phyloP scores from a whole-genome alignment of 2,113 vertebrate genomes.

The Stomatorhinus ivindoensis region DNA sequence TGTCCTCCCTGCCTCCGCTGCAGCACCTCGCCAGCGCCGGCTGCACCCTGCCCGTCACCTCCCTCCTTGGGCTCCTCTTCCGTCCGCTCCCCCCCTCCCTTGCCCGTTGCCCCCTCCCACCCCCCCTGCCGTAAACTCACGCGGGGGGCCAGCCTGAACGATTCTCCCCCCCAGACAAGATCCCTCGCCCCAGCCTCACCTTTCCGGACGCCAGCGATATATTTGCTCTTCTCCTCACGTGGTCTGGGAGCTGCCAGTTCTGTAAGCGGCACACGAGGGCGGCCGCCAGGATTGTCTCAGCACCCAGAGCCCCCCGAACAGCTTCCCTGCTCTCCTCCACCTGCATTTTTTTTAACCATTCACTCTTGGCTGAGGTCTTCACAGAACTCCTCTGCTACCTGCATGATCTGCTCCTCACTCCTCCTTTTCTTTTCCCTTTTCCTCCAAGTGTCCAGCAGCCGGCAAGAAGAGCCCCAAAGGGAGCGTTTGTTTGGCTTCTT shows the following conservation, averaged over 20 bases:
- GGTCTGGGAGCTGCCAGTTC: not conserved
- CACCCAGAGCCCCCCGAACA: not conserved
- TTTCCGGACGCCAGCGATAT: not conserved
- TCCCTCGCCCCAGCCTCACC: not conserved
- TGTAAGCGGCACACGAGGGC: not conserved
- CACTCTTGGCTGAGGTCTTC: not conserved
- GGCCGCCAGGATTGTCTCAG: not conserved
- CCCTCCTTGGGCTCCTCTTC: not conserved
- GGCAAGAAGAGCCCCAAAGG: not conserved
- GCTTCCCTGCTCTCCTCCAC: not conserved
- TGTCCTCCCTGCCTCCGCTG: not conserved
- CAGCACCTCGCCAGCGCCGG: not conserved
- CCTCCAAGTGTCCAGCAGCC: not conserved
- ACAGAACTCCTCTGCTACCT: not conserved
- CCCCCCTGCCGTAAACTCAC: not conserved
- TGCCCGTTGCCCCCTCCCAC: not conserved
- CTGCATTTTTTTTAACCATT: not conserved
- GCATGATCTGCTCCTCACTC: not conserved
- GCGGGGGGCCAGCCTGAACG: slow-evolving; percentile 2
- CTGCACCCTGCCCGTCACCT: not conserved
- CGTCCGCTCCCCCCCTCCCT: not conserved
- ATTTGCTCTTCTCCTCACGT: not conserved
- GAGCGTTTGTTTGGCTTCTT: not conserved
- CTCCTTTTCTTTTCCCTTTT: not conserved
- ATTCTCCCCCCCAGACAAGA: not conserved